Percentiles rank a stretch among this genome's conserved stretches.
These are phyloP conservation scores for Alectoris magna DNA, from an alignment of 2,797 vertebrate species.

Conservation along the genomic window DNA sequence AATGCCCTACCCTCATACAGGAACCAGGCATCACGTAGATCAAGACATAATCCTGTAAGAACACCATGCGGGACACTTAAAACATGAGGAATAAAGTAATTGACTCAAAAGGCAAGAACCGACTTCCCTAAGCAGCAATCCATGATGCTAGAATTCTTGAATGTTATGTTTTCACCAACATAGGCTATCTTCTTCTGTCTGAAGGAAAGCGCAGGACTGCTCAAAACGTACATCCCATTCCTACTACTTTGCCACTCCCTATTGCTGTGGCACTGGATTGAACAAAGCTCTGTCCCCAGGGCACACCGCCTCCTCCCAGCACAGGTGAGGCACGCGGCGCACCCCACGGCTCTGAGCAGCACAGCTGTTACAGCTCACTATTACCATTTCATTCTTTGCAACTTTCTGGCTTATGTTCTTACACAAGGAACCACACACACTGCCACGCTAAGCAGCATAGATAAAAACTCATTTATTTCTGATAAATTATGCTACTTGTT, in stretches of 20 bases:
- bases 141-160: neutral
- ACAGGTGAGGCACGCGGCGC: rapidly evolving
- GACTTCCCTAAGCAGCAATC: neutral
- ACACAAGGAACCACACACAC: neutral
- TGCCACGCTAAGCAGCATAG: neutral
- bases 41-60: neutral
- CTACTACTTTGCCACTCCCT: neutral
- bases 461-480: neutral
- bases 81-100: neutral
- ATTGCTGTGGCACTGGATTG: neutral
- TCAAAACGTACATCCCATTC: neutral
- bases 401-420: neutral
- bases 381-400: neutral
- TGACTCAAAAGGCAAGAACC: neutral
- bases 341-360: neutral
- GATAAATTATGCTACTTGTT: neutral
- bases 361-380: neutral
- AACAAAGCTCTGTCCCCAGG: neutral
- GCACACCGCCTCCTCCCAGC: neutral
- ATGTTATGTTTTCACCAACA: neutral
- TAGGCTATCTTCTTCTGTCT: neutral
- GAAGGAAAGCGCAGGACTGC: neutral
- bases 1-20: neutral
- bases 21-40: neutral
- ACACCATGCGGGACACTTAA: neutral